Percentiles rank a stretch among this genome's conserved stretches.
phyloP scores from a whole-genome alignment of 2,113 vertebrate species.

The Pagrus major region DNA sequence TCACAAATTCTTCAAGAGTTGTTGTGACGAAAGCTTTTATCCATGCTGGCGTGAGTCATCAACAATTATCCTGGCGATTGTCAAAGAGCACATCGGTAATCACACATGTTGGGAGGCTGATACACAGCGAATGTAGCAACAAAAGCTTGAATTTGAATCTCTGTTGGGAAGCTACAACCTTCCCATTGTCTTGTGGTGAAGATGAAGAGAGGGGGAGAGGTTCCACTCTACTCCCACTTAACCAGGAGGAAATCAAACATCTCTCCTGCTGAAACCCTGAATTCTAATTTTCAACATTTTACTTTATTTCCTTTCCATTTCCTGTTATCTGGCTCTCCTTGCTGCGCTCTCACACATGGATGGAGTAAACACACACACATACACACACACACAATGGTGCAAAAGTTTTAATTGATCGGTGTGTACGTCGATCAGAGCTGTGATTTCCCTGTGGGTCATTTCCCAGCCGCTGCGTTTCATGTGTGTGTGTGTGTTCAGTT shows the following conservation, averaged over 20 bases:
- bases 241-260: slow-evolving; percentile 45
- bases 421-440: slow-evolving; percentile 40
- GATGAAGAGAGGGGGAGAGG: neutral
- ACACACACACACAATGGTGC: slow-evolving; percentile 17
- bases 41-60: too few species aligned
- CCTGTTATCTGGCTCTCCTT: slow-evolving; percentile 38
- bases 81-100: too few species aligned
- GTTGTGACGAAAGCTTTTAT: too few species aligned
- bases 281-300: slow-evolving; percentile 35
- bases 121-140: too few species aligned
- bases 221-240: slow-evolving; percentile 29
- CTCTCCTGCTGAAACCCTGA: slow-evolving; percentile 27
- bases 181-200: slow-evolving; percentile 50
- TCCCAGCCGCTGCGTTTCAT: slow-evolving; percentile 25
- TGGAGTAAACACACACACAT: slow-evolving; percentile 23
- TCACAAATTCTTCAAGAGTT: too few species aligned
- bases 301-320: slow-evolving; percentile 47
- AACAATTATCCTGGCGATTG: too few species aligned
- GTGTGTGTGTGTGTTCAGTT: slow-evolving; percentile 14
- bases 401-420: slow-evolving; percentile 41
- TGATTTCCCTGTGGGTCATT: slow-evolving; percentile 56
- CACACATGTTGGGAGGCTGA: too few species aligned
- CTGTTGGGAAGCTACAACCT: slow-evolving; percentile 40
- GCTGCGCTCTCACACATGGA: slow-evolving; percentile 22
- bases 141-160: slow-evolving; percentile 50